phyloP scores from a whole-genome alignment of 2,888 invertebrate genomes.

The Podotricha telesiphe region DNA sequence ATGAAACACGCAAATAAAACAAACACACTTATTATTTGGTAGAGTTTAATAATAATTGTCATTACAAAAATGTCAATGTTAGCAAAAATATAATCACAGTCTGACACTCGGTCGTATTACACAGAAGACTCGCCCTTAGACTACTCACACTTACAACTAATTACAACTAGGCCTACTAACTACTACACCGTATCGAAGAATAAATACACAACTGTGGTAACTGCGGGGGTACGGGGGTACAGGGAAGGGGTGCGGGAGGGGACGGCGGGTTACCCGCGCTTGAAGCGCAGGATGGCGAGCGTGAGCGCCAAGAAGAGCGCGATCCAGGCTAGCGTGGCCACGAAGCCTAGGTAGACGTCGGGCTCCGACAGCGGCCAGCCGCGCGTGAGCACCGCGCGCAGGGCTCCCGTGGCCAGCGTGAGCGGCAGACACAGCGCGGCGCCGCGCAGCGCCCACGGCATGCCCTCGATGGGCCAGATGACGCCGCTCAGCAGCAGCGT shows the following conservation, averaged over 20 bases:
- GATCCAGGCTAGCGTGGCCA: conserved; percentile 94
- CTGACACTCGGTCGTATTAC: conserved; percentile 66
- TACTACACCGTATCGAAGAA: conserved; percentile 21
- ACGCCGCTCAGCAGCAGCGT: conserved; percentile 96
- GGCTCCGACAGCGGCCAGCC: conserved; percentile 93
- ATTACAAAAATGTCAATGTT: conserved; percentile 83
- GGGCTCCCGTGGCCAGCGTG: conserved; percentile 95
- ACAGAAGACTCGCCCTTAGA: conserved; percentile 7
- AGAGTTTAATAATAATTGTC: conserved; percentile 81
- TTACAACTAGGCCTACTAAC: conserved; percentile 1
- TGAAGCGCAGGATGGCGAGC: conserved; percentile 90
- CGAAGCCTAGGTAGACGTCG: conserved; percentile 94
- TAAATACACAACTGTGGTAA: conserved; percentile 1
- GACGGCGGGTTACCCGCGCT: conserved; percentile 85
- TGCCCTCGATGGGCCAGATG: conserved; percentile 98
- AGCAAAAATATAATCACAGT: conserved; percentile 83
- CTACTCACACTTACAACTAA: conserved; percentile 1
- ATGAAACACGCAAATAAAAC: no score
- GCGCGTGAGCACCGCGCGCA: conserved; percentile 92
- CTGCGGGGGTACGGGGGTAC: no score
- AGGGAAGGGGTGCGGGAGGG: no score
- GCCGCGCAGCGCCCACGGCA: conserved; percentile 93
- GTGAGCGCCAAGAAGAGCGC: conserved; percentile 91
- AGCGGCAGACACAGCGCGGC: conserved; percentile 93
- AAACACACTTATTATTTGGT: conserved; percentile 62